Evolutionary conservation across 1,140 invertebrate species (phyloP).

Genomic region (Sycophila sp.): DNA sequence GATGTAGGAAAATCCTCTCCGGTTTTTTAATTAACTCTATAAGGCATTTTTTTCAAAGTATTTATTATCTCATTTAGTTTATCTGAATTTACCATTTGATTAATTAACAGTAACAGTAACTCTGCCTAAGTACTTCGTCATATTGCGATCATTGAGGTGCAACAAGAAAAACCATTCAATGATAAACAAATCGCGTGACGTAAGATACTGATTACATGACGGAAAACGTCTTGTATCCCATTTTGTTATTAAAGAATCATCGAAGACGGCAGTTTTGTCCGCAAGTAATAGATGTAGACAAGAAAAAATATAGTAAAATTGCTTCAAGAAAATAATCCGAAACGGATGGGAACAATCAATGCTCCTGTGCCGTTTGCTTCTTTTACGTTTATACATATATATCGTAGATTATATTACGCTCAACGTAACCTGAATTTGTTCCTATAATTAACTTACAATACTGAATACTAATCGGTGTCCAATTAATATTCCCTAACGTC

Average conservation of each 20-base stretch:
- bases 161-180: too few species aligned
- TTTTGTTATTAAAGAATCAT: conserved; percentile 60
- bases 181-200: background rate
- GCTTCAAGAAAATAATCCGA: background rate
- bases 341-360: background rate
- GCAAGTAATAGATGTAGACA: conserved; percentile 47
- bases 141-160: too few species aligned
- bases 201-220: background rate
- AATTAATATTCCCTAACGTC: too few species aligned
- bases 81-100: background rate
- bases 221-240: conserved; percentile 49
- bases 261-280: conserved; percentile 58
- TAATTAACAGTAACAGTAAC: too few species aligned
- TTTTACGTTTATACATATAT: too few species aligned
- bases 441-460: too few species aligned
- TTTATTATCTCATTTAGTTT: background rate
- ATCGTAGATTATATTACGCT: too few species aligned
- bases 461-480: too few species aligned
- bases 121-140: too few species aligned
- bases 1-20: background rate
- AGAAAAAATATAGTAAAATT: background rate
- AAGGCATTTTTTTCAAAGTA: background rate
- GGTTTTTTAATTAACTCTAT: background rate
- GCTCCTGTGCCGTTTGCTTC: background rate
- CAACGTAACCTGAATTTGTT: too few species aligned